A percentile compares a stretch with the other conserved stretches of the same genome.
These are phyloP conservation scores for Sibirionetta formosa DNA, from an alignment of 2,797 vertebrate species.

Conservation along the genomic window DNA sequence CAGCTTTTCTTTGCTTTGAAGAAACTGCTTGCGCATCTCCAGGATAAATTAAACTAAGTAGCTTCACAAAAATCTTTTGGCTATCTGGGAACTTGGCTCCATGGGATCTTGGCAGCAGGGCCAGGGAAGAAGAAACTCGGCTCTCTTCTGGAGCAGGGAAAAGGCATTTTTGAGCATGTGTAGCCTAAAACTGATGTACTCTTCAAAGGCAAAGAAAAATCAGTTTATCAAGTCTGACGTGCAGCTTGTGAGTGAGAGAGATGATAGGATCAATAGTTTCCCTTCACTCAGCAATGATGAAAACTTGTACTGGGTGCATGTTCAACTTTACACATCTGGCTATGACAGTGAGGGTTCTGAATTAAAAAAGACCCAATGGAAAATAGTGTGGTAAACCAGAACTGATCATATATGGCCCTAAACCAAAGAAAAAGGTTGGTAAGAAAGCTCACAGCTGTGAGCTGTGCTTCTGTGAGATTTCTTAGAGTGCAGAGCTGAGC, in stretches of 20 bases:
- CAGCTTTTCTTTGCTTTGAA: neutral
- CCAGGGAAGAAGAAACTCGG: neutral
- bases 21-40: neutral
- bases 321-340: neutral
- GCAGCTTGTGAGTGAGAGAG: neutral
- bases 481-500: neutral
- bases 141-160: neutral
- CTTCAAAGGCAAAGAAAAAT: conserved; percentile 74
- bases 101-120: neutral
- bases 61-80: conserved; percentile 48
- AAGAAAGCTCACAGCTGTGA: neutral
- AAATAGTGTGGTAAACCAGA: neutral
- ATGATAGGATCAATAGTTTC: conserved; percentile 52
- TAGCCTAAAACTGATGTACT: conserved; percentile 79
- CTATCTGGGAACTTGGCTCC: conserved; percentile 29
- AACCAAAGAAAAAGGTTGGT: neutral
- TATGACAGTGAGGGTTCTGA: neutral
- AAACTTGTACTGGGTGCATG: neutral
- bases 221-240: conserved; percentile 57
- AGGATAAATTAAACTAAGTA: conserved; percentile 24
- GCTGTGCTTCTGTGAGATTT: neutral
- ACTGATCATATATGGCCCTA: neutral
- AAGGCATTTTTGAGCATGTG: conserved; percentile 19
- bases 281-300: conserved; percentile 30
- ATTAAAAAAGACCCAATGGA: neutral